A percentile compares a stretch with the other conserved stretches of the same genome.
Evolutionary conservation across 2,113 vertebrate species (phyloP).

Genomic region (Petroica traversi): DNA sequence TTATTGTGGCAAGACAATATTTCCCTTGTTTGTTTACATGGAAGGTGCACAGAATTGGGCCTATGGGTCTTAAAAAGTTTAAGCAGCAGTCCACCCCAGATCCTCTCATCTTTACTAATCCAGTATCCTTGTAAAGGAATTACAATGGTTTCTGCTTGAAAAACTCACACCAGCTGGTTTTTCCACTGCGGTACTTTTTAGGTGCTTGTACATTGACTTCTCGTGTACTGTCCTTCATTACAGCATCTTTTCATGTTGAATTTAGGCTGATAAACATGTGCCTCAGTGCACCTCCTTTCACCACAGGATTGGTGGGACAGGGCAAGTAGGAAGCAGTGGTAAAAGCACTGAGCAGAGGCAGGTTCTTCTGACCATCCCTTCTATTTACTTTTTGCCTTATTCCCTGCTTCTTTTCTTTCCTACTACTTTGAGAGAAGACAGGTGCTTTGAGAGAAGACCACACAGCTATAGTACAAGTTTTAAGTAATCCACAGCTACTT

Average conservation of each 20-base stretch:
- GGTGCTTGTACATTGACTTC: not conserved
- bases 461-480: not conserved
- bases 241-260: not conserved
- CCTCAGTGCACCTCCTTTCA: not conserved
- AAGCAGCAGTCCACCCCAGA: not conserved
- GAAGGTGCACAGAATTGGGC: not conserved
- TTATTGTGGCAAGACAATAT: not conserved
- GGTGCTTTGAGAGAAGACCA: not conserved
- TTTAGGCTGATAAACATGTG: fast-evolving
- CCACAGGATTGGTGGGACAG: fast-evolving
- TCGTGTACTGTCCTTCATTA: not conserved
- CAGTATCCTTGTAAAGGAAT: not conserved
- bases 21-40: not conserved
- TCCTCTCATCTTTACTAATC: not conserved
- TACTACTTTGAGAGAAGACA: not conserved
- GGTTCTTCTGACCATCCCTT: not conserved
- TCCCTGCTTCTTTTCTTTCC: not conserved
- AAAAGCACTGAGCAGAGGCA: not conserved
- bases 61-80: not conserved
- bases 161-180: not conserved
- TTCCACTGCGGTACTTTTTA: not conserved
- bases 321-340: not conserved
- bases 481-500: not conserved
- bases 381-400: not conserved
- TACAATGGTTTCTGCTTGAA: not conserved